A percentile compares a stretch with the other conserved stretches of the same genome.
Evolutionary conservation across 64 coral and sea anemone genomes (phyloP).

Genomic region (Stichodactyla mertensii): DNA sequence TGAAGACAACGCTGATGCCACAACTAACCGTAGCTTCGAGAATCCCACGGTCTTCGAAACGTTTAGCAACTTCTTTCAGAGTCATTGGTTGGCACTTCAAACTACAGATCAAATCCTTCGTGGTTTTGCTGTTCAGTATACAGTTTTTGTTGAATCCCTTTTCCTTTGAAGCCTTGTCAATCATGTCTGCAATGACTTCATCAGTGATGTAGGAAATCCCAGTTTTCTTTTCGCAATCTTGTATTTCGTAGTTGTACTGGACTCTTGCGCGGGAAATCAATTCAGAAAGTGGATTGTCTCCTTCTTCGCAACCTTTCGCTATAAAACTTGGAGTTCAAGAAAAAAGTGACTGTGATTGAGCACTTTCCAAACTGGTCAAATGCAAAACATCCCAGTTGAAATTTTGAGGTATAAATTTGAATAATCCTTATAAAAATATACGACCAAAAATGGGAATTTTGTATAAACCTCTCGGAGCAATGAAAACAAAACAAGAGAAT

Average conservation of each 20-base stretch:
- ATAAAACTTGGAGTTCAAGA: not conserved
- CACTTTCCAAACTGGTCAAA: too few relatives aligned
- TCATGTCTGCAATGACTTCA: not conserved
- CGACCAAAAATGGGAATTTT: too few relatives aligned
- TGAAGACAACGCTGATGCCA: too few relatives aligned
- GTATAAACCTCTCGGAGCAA: too few relatives aligned
- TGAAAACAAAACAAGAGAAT: too few relatives aligned
- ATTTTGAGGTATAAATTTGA: too few relatives aligned
- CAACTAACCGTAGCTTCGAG: not conserved
- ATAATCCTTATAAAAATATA: too few relatives aligned
- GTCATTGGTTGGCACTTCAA: not conserved
- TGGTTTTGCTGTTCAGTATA: not conserved
- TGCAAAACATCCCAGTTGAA: too few relatives aligned
- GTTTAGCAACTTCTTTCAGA: not conserved
- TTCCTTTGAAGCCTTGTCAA: not conserved
- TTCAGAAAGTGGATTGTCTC: not conserved
- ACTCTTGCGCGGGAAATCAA: not conserved
- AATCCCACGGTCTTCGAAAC: not conserved
- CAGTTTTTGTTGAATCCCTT: not conserved
- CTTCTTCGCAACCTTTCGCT: not conserved
- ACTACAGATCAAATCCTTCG: not conserved
- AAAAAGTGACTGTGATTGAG: not conserved
- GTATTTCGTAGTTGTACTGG: not conserved
- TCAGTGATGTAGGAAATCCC: constrained; percentile 2
- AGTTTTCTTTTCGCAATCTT: not conserved